Evolutionary conservation across 1,140 invertebrate species (phyloP).

Genomic region (Drosophila bipectinata): DNA sequence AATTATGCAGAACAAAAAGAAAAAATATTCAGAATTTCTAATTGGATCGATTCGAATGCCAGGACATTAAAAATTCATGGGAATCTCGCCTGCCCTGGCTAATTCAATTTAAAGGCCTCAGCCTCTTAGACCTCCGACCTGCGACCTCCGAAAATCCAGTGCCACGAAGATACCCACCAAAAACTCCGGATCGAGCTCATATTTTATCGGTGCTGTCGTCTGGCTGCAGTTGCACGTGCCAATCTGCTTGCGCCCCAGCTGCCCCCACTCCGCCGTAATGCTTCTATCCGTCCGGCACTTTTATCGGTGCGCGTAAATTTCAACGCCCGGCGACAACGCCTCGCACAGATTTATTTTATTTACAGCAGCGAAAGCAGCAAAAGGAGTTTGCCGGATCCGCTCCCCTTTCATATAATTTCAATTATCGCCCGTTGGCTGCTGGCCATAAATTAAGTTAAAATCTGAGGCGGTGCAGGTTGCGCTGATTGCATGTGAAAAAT

Average conservation of each 20-base stretch:
- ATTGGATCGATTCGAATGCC: slow-evolving; percentile 73
- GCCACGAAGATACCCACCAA: slow-evolving; percentile 23
- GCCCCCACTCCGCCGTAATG: slow-evolving; percentile 6
- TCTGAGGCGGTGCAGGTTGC: slow-evolving; percentile 45
- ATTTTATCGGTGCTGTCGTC: slow-evolving; percentile 70
- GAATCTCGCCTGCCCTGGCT: slow-evolving; percentile 49
- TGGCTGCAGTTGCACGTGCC: slow-evolving; percentile 73
- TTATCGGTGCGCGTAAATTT: slow-evolving; percentile 72
- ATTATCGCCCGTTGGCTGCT: slow-evolving; percentile 75
- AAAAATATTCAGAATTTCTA: slow-evolving; percentile 58
- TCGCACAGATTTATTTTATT: slow-evolving; percentile 77
- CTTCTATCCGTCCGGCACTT: slow-evolving; percentile 31
- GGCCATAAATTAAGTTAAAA: slow-evolving; percentile 75
- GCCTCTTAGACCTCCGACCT: slow-evolving; percentile 4
- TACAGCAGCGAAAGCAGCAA: slow-evolving; percentile 37
- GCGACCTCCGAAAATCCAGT: slow-evolving; percentile 42
- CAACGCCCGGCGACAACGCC: slow-evolving; percentile 49
- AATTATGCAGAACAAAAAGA: slow-evolving; percentile 51
- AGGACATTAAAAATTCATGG: slow-evolving; percentile 72
- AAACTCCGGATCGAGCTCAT: slow-evolving; percentile 46
- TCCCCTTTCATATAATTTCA: slow-evolving; percentile 71
- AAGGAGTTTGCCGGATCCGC: slow-evolving; percentile 41
- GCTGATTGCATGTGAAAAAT: slow-evolving; percentile 69
- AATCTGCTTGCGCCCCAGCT: slow-evolving; percentile 24
- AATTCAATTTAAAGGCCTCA: slow-evolving; percentile 70